phyloP scores from a whole-genome alignment of 2,888 invertebrate genomes.

The Tetragonula carbonaria region DNA sequence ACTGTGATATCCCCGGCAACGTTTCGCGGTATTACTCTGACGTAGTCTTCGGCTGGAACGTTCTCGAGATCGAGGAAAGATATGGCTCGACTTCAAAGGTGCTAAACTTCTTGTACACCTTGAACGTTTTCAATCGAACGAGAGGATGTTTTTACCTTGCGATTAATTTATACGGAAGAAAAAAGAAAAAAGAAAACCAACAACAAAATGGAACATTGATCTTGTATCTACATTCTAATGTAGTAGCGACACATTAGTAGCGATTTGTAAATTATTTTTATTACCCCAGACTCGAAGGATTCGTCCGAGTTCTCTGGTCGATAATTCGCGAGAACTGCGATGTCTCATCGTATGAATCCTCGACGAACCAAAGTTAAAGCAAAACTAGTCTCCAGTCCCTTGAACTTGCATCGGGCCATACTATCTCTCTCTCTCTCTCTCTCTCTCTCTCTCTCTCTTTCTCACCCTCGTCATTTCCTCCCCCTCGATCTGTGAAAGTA shows the following conservation, averaged over 20 bases:
- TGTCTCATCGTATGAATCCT: slow-evolving; percentile 8
- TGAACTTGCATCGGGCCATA: slow-evolving; percentile 45
- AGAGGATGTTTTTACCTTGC: slow-evolving; percentile 9
- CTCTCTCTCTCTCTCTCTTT: background rate
- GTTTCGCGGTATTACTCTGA: slow-evolving; percentile 6
- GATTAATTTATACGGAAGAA: slow-evolving; percentile 33
- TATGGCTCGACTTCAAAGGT: background rate
- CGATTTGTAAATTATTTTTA: slow-evolving; percentile 64
- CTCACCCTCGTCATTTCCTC: background rate
- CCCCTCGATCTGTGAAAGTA: background rate
- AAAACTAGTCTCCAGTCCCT: slow-evolving; percentile 46
- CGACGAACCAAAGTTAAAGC: slow-evolving; percentile 39
- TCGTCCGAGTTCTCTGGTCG: background rate
- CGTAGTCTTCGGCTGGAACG: slow-evolving; percentile 6
- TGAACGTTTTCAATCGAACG: background rate
- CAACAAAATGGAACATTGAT: slow-evolving; percentile 28
- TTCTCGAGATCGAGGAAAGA: slow-evolving; percentile 8
- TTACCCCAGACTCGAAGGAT: slow-evolving; percentile 36
- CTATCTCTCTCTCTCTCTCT: background rate
- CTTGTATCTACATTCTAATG: slow-evolving; percentile 50
- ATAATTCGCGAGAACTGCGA: background rate
- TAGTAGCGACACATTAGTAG: slow-evolving; percentile 48
- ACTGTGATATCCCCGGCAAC: background rate
- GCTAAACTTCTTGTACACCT: background rate
- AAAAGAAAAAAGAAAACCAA: background rate